Percentiles rank a stretch among this genome's conserved stretches.
phyloP scores from a whole-genome alignment of 1,140 invertebrate genomes.

The Atta texana region DNA sequence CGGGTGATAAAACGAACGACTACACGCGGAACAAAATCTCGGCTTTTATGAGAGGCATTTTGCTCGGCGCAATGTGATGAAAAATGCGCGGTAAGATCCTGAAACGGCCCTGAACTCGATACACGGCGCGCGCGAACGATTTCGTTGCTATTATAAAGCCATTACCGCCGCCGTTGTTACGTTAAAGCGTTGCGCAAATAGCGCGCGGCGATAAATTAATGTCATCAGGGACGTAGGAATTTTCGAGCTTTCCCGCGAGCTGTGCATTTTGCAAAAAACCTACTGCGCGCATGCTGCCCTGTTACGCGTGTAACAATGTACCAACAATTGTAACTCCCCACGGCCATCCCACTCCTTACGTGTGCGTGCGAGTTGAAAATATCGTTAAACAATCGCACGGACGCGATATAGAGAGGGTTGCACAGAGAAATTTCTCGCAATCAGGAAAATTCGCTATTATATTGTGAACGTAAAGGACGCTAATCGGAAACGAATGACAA shows the following conservation, averaged over 20 bases:
- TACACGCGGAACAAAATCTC: conserved; percentile 15
- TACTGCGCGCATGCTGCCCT: conserved; percentile 71
- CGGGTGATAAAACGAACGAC: not conserved
- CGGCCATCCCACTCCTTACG: not conserved
- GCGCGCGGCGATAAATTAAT: conserved; percentile 72
- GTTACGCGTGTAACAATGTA: conserved; percentile 71
- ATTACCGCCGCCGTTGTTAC: conserved; percentile 63
- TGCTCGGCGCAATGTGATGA: not conserved
- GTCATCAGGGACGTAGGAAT: conserved; percentile 69
- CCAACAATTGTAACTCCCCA: conserved; percentile 65
- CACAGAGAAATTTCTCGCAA: not conserved
- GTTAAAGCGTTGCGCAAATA: conserved; percentile 62
- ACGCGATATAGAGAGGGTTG: no score
- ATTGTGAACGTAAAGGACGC: not conserved
- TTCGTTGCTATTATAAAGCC: conserved; percentile 69
- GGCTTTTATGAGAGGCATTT: conserved; percentile 3
- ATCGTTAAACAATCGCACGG: conserved; percentile 29
- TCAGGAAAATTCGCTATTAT: not conserved
- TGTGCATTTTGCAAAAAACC: conserved; percentile 73
- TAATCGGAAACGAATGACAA: not conserved
- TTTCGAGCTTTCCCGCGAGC: conserved; percentile 46
- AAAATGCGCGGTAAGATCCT: conserved; percentile 41
- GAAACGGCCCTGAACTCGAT: conserved; percentile 70
- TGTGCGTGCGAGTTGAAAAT: conserved; percentile 30
- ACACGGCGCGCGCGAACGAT: conserved; percentile 50